Conservation (phyloP, 2,888 invertebrate species). For the Adela reaumurella region DNA sequence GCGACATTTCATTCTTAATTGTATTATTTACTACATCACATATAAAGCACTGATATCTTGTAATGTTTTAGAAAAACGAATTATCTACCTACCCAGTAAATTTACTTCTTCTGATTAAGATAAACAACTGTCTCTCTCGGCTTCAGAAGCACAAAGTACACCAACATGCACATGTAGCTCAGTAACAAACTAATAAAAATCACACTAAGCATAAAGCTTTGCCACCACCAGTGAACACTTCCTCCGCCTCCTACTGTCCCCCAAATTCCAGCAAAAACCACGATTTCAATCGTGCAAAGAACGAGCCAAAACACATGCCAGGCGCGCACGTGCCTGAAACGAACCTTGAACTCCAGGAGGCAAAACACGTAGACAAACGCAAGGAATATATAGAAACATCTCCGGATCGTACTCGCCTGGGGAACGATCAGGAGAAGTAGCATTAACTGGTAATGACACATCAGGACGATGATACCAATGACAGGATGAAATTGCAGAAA, state of each 20-base stretch:
- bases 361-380: slow-evolving; percentile 73
- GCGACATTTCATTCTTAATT: no score
- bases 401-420: slow-evolving; percentile 51
- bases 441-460: slow-evolving; percentile 64
- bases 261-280: slow-evolving; percentile 70
- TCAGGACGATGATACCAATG: slow-evolving; percentile 56
- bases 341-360: slow-evolving; percentile 74
- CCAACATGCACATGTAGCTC: slow-evolving; percentile 58
- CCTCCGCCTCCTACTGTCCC: slow-evolving; percentile 22
- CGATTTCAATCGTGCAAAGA: slow-evolving; percentile 63
- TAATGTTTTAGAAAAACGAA: no score
- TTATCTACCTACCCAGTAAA: no score
- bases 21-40: no score
- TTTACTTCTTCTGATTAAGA: slow-evolving; percentile 22
- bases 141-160: slow-evolving; percentile 62
- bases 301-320: slow-evolving; percentile 68
- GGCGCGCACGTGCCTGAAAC: slow-evolving; percentile 67
- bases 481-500: slow-evolving; percentile 66
- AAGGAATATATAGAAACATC: slow-evolving; percentile 64
- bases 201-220: slow-evolving; percentile 59
- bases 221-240: slow-evolving; percentile 68
- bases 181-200: slow-evolving; percentile 58
- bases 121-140: slow-evolving; percentile 57
- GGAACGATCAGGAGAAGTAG: slow-evolving; percentile 63
- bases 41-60: no score